Base-by-base conservation (phyloP, 2,888 invertebrate genomes). In the Clostera curtula region DNA sequence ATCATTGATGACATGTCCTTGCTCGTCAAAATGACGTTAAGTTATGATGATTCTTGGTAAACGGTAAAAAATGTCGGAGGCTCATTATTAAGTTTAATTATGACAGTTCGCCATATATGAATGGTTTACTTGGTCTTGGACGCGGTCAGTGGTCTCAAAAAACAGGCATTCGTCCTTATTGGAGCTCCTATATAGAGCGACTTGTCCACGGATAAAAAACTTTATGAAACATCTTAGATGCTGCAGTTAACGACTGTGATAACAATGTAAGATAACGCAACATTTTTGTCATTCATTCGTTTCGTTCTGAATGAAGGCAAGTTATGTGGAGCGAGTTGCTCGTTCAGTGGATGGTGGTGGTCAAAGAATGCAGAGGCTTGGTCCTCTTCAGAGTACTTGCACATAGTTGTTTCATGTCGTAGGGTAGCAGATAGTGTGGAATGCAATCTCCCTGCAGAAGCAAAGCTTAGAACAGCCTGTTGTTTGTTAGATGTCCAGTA, bases 11-110 rank as follows among this genome's bases (percentile, higher is more conserved):
- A 47, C 49, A 48, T 54, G 51, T 53, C 44, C 47, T 43, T 38
- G 45, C 51, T 53, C 52, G 55, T 63, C 58, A 59, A 56, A 65
- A 63, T 68, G 63, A 70, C 70, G 68, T 69, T 64, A 75, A 73
- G 65, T 73, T 77, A 80, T 77, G 72, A 77, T 59, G 59, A 63
- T 72, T 74, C 70, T 60, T 46, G 38, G 69, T 62, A 70, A n/a
- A 50, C 54, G 44, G 56, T 55, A 76, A 73, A 75, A 73, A 74
- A 56, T 52, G 67, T 69, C 52, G 49, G 53, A 63, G 54, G 37
- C 67, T 70, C 79, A 73, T 79, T 77, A 77, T 72, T 71, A 70
- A 67, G 62, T 70, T 80, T 80, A 82, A 83, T 83, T 82, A 82
- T 82, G 76, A 82, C 79, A 80, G 80, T 74, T 72, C 49, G 60